Evolutionary conservation across 2,797 vertebrate species (phyloP).

Genomic region (Thaleichthys pacificus): DNA sequence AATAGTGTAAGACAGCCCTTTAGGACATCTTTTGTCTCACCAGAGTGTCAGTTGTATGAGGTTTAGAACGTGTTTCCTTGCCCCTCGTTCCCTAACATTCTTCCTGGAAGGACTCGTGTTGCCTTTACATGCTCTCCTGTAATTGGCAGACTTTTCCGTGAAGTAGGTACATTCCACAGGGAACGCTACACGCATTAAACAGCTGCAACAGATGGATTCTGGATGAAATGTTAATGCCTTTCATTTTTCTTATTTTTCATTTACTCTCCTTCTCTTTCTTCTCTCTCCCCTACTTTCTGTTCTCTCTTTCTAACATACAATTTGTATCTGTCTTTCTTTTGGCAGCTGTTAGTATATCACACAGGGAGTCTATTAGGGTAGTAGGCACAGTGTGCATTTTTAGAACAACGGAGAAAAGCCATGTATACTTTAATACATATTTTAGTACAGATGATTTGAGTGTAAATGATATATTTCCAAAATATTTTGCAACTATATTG

Average conservation of each 20-base stretch:
- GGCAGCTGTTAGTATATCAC: conserved; percentile 5
- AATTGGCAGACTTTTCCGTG: conserved; percentile 12
- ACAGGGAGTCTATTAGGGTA: not conserved
- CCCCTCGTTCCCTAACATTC: not conserved
- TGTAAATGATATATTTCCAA: too few relatives aligned
- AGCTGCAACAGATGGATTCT: conserved; percentile 28
- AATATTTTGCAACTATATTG: too few relatives aligned
- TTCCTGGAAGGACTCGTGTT: not conserved
- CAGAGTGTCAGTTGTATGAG: too few relatives aligned
- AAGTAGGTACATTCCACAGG: conserved; percentile 9
- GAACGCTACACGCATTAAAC: not conserved
- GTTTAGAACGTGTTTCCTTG: too few relatives aligned
- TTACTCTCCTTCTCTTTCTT: not conserved
- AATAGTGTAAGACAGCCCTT: too few relatives aligned
- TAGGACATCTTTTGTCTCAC: too few relatives aligned
- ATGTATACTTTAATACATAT: not conserved
- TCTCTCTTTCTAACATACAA: not conserved
- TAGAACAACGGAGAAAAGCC: not conserved
- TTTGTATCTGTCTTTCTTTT: conserved; percentile 2
- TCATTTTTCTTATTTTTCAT: conserved; percentile 6
- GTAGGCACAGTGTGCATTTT: not conserved
- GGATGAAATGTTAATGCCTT: conserved; percentile 24
- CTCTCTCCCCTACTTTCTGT: not conserved
- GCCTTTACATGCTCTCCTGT: conserved; percentile 8
- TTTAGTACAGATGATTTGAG: too few relatives aligned